Conservation (phyloP, 2,888 invertebrate genomes). For the Toxonevra muliebris region DNA sequence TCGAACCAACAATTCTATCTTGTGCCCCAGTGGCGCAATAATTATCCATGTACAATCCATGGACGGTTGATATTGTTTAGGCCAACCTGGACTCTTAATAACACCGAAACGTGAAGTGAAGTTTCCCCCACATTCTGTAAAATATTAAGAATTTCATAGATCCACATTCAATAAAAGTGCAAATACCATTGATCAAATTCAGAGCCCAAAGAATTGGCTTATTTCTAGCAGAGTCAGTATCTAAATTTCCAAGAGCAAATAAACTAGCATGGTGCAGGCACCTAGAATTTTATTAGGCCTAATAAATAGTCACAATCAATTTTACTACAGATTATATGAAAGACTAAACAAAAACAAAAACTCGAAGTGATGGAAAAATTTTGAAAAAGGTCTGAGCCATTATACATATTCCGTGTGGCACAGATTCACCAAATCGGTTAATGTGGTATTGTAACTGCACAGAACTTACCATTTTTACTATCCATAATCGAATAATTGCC, state of each 20-base stretch:
- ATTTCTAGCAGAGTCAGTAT: background rate
- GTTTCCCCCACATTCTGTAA: slow-evolving; percentile 76
- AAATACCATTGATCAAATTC: background rate
- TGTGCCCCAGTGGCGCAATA: slow-evolving; percentile 75
- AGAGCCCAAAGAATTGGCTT: background rate
- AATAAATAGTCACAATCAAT: no score
- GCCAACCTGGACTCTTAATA: slow-evolving; percentile 84
- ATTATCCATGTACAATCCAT: slow-evolving; percentile 84
- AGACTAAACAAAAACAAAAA: no score
- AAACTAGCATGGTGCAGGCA: no score
- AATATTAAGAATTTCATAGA: background rate
- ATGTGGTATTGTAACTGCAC: no score
- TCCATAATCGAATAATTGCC: slow-evolving; percentile 40
- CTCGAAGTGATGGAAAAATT: no score
- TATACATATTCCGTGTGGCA: no score
- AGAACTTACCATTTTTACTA: slow-evolving; percentile 31
- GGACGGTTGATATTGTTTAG: slow-evolving; percentile 73
- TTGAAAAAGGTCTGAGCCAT: no score
- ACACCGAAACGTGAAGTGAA: slow-evolving; percentile 74
- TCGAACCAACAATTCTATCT: slow-evolving; percentile 76
- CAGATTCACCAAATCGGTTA: no score
- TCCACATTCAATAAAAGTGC: background rate
- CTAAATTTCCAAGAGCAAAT: no score
- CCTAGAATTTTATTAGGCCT: no score
- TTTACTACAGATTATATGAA: no score